A percentile compares a stretch with the other conserved stretches of the same genome.
phyloP scores from a whole-genome alignment of 2,113 vertebrate genomes.

The Varanus salvator region DNA sequence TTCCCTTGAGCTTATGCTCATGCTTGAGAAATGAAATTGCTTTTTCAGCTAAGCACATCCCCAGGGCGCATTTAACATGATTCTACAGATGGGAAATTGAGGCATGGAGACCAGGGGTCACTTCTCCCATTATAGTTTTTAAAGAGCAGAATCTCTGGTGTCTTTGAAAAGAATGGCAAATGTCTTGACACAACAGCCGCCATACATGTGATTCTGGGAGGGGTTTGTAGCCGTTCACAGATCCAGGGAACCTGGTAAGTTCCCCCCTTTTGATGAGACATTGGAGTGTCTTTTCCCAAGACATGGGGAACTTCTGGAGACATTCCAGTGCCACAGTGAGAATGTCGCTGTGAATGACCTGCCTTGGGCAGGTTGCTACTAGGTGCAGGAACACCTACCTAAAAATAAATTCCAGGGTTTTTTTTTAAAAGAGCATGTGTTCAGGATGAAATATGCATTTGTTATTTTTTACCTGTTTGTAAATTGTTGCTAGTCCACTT shows the following conservation, averaged over 20 bases:
- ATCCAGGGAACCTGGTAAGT: neutral
- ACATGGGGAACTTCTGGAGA: neutral
- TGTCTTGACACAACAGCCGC: neutral
- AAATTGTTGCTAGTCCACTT: neutral
- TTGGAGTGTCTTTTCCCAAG: neutral
- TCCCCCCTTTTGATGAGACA: neutral
- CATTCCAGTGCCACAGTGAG: neutral
- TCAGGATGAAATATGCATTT: neutral
- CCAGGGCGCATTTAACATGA: slow-evolving; percentile 12
- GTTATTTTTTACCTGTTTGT: neutral
- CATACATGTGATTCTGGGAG: neutral
- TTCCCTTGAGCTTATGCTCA: neutral
- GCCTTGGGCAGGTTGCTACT: neutral
- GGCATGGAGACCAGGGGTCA: slow-evolving; percentile 1
- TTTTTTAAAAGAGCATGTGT: neutral
- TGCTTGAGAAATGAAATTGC: slow-evolving; percentile 7
- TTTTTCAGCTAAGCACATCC: neutral
- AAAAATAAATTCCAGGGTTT: neutral
- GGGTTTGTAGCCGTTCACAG: neutral
- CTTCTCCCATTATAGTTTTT: neutral
- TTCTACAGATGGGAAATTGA: slow-evolving; percentile 26
- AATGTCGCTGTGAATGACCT: neutral
- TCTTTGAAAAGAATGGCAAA: slow-evolving; percentile 2
- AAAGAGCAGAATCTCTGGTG: neutral
- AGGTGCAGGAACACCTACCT: neutral